Conservation (phyloP, 2,797 vertebrate species). For the Peromyscus nudipes region DNA sequence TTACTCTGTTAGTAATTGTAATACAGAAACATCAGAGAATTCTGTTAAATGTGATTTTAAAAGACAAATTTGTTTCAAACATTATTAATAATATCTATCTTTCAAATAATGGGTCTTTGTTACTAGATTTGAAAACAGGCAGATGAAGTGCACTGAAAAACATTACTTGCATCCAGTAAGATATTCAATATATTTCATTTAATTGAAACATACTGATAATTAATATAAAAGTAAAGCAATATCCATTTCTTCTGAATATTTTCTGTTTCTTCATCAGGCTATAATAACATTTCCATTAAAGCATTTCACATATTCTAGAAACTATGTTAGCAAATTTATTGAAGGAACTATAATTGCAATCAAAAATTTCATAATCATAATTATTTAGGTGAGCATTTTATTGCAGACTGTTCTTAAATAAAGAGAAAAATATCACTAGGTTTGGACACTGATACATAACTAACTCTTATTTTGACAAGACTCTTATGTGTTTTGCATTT, state of each 20-base stretch:
- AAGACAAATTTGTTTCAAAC: slow-evolving; percentile 24
- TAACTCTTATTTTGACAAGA: background rate
- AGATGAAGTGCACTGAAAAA: background rate
- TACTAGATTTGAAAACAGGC: background rate
- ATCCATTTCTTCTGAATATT: slow-evolving; percentile 17
- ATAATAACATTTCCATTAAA: background rate
- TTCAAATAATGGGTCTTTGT: background rate
- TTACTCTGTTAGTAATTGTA: background rate
- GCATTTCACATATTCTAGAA: background rate
- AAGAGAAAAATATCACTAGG: background rate
- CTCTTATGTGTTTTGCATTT: background rate
- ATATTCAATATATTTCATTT: background rate
- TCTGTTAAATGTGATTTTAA: background rate
- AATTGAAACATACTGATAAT: background rate
- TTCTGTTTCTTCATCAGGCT: background rate
- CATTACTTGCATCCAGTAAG: background rate
- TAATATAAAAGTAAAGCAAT: slow-evolving; percentile 16
- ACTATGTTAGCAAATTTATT: background rate
- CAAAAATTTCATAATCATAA: background rate
- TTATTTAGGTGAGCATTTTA: slow-evolving; percentile 16
- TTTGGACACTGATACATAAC: background rate
- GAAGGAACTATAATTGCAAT: background rate
- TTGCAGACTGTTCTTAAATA: background rate
- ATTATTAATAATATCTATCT: background rate
- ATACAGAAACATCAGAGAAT: background rate